Percentiles rank a stretch among this genome's conserved stretches.
Evolutionary conservation across 2,888 invertebrate genomes (phyloP).

Genomic region (Adineta ricciae): DNA sequence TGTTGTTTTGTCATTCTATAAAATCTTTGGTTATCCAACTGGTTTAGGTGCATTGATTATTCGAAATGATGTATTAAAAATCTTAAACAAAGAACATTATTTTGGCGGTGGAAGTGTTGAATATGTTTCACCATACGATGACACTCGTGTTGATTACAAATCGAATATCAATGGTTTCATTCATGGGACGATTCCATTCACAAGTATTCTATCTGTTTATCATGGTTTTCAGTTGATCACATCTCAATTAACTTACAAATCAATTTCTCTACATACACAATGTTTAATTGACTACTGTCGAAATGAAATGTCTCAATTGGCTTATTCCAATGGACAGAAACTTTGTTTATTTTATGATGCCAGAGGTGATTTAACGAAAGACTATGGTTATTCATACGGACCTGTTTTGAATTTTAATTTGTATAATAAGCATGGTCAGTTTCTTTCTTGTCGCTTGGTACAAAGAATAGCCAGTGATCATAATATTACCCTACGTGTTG

Average conservation of each 20-base stretch:
- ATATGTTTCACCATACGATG: constrained; percentile 57
- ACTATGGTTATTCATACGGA: constrained; percentile 62
- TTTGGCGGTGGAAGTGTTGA: constrained; percentile 90
- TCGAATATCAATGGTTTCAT: constrained; percentile 63
- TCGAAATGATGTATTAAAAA: constrained; percentile 46
- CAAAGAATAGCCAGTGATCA: constrained; percentile 76
- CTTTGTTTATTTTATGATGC: constrained; percentile 63
- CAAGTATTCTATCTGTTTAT: constrained; percentile 69
- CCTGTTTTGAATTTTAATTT: constrained; percentile 80
- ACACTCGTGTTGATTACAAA: constrained; percentile 37
- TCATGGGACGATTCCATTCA: constrained; percentile 80
- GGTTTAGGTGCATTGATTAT: constrained; percentile 59
- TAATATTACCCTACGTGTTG: constrained; percentile 74
- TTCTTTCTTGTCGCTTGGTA: constrained; percentile 73
- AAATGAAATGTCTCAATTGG: constrained; percentile 56
- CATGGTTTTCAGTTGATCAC: constrained; percentile 62
- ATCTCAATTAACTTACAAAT: background rate
- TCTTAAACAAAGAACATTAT: constrained; percentile 70
- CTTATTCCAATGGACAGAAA: constrained; percentile 64
- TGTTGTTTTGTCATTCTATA: constrained; percentile 83
- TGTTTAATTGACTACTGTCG: constrained; percentile 22
- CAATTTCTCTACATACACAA: constrained; percentile 15
- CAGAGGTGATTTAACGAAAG: constrained; percentile 38
- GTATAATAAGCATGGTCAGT: constrained; percentile 63
- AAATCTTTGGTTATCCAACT: constrained; percentile 89